Evolutionary conservation across 2,113 vertebrate genomes (phyloP), one percentile per base, ranked within the genome.

Genomic region (Gasterosteus nipponicus): DNA sequence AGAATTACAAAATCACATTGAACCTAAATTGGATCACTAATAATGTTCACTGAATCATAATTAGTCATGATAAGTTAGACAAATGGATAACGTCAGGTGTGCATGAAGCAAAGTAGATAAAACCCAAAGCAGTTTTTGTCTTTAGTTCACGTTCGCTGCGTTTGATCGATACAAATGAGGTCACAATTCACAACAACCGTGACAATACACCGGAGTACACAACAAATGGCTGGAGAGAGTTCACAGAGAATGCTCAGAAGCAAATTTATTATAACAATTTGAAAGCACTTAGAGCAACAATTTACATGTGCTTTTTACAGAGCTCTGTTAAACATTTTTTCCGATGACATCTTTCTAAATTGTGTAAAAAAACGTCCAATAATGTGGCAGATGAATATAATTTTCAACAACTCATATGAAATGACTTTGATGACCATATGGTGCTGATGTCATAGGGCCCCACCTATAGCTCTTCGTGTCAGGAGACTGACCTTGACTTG

Each of bases 51-150:
- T n/a, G 7, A 70, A 46, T 65, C 68, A 39, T 51, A 60, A 54
- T 76, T 39, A 65, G 54, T 71, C 46, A 39, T 51, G 12, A 65
- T 58, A 60, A 51, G 31, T 22, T 63, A n/a, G 69, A 74, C 19
- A 8, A 22, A 22, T 69, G 33, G 59, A 42, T 10, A n/a, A 57
- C 57, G 15, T 10, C 53, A 31, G 38, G 35, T 73, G 62, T 19
- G 59, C n/a, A 44, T 31, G 12, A 7, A 39, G 63, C 31, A 12
- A 26, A 35, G 71, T 39, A 51, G 1, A 10, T 15, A 5, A 51
- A 18, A 31, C 5, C 16, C 8, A 64, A n/a, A 64, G 29, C 8
- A 35, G 66, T 31, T 70, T 26, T 35, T 42, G 18, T 10, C 42
- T 51, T 38, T 41, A 41, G n/a, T 42, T 42, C 1, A 57, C 41